Percentiles rank a stretch among this genome's conserved stretches.
Evolutionary conservation across 1,140 invertebrate species (phyloP).

Genomic region (Drosophila nannoptera): DNA sequence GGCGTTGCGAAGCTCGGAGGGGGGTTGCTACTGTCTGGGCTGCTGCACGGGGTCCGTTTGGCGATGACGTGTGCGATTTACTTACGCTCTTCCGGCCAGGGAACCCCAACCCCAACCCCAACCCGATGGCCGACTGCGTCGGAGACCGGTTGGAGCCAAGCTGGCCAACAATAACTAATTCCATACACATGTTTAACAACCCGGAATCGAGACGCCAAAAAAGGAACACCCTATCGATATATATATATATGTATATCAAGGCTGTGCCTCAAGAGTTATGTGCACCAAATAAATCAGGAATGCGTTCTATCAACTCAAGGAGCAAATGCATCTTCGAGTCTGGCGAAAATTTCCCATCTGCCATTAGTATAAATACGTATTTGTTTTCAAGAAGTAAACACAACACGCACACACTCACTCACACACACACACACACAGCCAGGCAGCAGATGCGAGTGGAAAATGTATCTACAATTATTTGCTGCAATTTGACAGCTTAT

Average conservation of each 20-base stretch:
- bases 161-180: slow-evolving; percentile 46
- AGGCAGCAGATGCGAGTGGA: slow-evolving; percentile 1
- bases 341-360: slow-evolving; percentile 5
- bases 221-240: neutral
- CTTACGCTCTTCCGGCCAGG: slow-evolving; percentile 55
- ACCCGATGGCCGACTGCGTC: slow-evolving; percentile 15
- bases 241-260: too few relatives aligned
- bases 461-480: slow-evolving; percentile 52
- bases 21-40: neutral
- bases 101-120: slow-evolving; percentile 1
- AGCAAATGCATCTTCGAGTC: slow-evolving; percentile 5
- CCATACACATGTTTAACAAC: slow-evolving; percentile 33
- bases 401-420: slow-evolving; percentile 2
- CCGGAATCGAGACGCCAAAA: neutral
- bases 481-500: slow-evolving; percentile 44
- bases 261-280: neutral
- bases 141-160: slow-evolving; percentile 35
- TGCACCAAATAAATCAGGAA: neutral
- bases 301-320: neutral
- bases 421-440: neutral
- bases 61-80: slow-evolving; percentile 74
- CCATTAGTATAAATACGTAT: slow-evolving; percentile 20
- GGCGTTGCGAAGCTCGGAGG: neutral
- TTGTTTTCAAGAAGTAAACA: slow-evolving; percentile 14
- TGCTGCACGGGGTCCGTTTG: slow-evolving; percentile 18